A percentile compares a stretch with the other conserved stretches of the same genome.
Conservation (phyloP, 2,888 invertebrate genomes). For the Blastobasis lacticolella region DNA sequence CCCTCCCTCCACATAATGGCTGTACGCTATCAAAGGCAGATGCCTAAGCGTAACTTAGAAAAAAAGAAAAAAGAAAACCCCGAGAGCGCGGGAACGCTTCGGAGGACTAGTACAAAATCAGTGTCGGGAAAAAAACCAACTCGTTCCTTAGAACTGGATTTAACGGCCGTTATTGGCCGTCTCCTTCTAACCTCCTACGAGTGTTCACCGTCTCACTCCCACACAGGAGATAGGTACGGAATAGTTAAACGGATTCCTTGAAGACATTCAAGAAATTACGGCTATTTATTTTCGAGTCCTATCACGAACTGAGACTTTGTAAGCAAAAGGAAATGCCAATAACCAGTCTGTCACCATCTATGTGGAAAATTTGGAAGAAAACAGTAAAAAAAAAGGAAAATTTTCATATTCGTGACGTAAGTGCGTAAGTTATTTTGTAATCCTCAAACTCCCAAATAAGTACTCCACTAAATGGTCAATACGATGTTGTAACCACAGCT, state of each 20-base stretch:
- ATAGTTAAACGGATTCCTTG: not conserved
- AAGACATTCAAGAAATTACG: not conserved
- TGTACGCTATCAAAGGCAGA: not conserved
- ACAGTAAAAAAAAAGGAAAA: no score
- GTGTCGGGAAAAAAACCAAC: slow-evolving; percentile 27
- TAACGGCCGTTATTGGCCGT: slow-evolving; percentile 23
- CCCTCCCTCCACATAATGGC: no score
- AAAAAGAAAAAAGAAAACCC: slow-evolving; percentile 21
- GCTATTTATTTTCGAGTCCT: no score
- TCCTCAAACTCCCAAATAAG: no score
- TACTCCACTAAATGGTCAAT: no score
- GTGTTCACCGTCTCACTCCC: not conserved
- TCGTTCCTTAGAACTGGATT: slow-evolving; percentile 32
- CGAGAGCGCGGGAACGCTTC: slow-evolving; percentile 12
- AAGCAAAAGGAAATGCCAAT: no score
- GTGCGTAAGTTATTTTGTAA: no score
- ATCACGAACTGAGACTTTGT: no score
- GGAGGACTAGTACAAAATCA: slow-evolving; percentile 28
- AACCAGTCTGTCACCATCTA: no score
- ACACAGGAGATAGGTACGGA: not conserved
- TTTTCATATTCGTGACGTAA: no score
- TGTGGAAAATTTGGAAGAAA: no score
- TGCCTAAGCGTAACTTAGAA: slow-evolving; percentile 18
- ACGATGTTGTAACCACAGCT: no score
- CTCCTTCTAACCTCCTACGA: not conserved